Base-by-base conservation (phyloP, 2,113 vertebrate genomes). In the Elachura formosa region DNA sequence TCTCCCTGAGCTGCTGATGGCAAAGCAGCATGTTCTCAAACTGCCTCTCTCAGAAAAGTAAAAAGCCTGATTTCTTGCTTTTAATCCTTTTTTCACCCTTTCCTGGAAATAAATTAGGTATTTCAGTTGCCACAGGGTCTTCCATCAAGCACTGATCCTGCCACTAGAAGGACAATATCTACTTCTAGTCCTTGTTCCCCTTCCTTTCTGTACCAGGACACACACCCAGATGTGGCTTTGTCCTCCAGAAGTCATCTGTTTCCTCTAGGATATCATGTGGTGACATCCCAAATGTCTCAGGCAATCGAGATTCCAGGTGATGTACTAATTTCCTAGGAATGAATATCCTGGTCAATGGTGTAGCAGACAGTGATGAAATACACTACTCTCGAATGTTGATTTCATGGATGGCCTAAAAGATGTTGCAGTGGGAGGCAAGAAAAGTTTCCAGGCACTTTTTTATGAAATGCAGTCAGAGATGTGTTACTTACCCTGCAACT, bases 11-110 rank as follows among this genome's bases (percentile, higher is more conserved):
- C 56, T 75, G 63, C 74, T 0, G 0, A 17, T 0, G 1, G 69
- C 33, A 84, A 92, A 84, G 69, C 9, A 4, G 91, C 84, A 95
- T 82, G 68, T 85, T 93, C 64, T 87, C 46, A 83, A 92, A 33
- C 54, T 93, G 54, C 75, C 33, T 89, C 33, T 62, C 86, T 72
- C 62, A 91, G 74, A 34, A 79, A 64, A 23, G 41, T 22, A 78
- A 79, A 93, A 87, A 48, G 51, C 41, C 67, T 24, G 38, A 89
- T 94, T 89, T 91, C 59, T 33, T 66, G 84, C 54, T 93, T 91
- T 68, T 95, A 96, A 95, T 93, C 89, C 81, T n/a, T 87, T 95
- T 89, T 94, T 87, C 87, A 96, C 71, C 67, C 72, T 93, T 83
- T 73, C 51, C 84, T 85, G 67, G 82, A 94, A 96, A 85, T 95